A percentile compares a stretch with the other conserved stretches of the same genome.
phyloP scores from a whole-genome alignment of 2,113 vertebrate species.

The Parotia lawesii region DNA sequence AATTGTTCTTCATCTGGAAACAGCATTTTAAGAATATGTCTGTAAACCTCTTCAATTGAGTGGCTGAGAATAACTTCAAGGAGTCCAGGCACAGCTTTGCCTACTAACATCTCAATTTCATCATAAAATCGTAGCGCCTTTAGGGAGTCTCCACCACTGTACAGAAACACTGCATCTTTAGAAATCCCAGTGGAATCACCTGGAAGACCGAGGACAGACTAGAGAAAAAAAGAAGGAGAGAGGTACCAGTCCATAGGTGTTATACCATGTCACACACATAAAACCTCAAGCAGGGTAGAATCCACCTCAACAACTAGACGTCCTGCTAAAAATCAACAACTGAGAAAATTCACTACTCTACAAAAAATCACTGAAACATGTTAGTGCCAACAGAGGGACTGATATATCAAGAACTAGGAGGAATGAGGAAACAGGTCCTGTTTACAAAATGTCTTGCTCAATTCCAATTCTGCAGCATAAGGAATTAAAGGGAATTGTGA shows the following conservation, averaged over 20 bases:
- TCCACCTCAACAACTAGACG: neutral
- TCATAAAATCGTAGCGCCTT: constrained; percentile 79
- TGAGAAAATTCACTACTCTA: neutral
- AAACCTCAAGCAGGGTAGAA: neutral
- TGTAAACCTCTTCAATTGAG: constrained; percentile 79
- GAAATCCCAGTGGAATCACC: constrained; percentile 63
- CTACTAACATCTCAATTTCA: constrained; percentile 77
- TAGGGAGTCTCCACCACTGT: constrained; percentile 90
- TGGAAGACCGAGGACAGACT: constrained; percentile 79
- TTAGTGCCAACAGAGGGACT: neutral
- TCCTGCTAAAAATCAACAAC: neutral
- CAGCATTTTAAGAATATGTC: constrained; percentile 57
- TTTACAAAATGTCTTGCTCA: neutral
- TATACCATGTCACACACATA: neutral
- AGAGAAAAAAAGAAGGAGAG: constrained; percentile 3
- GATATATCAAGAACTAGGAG: neutral
- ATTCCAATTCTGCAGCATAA: neutral
- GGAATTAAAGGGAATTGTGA: neutral
- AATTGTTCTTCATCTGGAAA: constrained; percentile 8
- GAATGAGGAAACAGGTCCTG: neutral
- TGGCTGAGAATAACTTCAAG: constrained; percentile 83
- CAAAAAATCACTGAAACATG: neutral
- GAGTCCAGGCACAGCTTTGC: constrained; percentile 75
- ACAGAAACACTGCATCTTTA: constrained; percentile 80
- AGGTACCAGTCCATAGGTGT: neutral